Conservation (phyloP, 2,797 vertebrate species). For the Helostoma temminkii region DNA sequence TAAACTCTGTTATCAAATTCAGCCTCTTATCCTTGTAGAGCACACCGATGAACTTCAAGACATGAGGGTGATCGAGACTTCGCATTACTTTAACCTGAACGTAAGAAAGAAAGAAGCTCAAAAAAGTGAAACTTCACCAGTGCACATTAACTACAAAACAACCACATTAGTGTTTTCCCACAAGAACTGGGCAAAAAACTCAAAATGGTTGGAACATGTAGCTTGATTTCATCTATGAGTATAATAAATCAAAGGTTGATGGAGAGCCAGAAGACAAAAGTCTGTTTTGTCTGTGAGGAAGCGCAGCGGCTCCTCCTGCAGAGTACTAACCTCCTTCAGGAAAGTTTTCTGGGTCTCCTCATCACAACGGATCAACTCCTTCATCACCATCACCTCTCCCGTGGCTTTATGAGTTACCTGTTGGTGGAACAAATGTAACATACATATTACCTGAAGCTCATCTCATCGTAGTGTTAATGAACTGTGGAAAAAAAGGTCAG, state of each 20-base stretch:
- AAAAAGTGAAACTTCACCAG: slow-evolving; percentile 5
- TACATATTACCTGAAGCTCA: slow-evolving; percentile 5
- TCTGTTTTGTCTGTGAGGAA: slow-evolving; percentile 35
- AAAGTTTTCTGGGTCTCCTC: slow-evolving; percentile 97
- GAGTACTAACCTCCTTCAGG: slow-evolving; percentile 89
- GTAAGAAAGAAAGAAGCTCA: slow-evolving; percentile 24
- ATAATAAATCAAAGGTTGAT: slow-evolving; percentile 37
- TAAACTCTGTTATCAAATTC: slow-evolving; percentile 94
- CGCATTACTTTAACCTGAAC: slow-evolving; percentile 97
- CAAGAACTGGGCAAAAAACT: slow-evolving; percentile 12
- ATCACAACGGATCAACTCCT: slow-evolving; percentile 94
- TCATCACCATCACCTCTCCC: slow-evolving; percentile 98
- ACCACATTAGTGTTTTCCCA: slow-evolving; percentile 18
- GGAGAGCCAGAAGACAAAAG: slow-evolving; percentile 12
- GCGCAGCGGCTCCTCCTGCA: slow-evolving; percentile 22
- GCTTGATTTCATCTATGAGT: slow-evolving; percentile 27
- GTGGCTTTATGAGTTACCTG: slow-evolving; percentile 96
- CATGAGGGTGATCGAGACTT: slow-evolving; percentile 92
- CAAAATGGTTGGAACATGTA: slow-evolving; percentile 30
- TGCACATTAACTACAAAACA: slow-evolving; percentile 17
- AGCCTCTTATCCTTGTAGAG: slow-evolving; percentile 96
- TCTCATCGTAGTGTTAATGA: not conserved
- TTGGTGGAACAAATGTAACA: slow-evolving; percentile 11
- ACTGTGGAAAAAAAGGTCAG: not conserved
- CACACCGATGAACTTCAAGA: slow-evolving; percentile 94